Evolutionary conservation across 2,797 vertebrate species (phyloP).

Genomic region (Pteronotus mesoamericanus): DNA sequence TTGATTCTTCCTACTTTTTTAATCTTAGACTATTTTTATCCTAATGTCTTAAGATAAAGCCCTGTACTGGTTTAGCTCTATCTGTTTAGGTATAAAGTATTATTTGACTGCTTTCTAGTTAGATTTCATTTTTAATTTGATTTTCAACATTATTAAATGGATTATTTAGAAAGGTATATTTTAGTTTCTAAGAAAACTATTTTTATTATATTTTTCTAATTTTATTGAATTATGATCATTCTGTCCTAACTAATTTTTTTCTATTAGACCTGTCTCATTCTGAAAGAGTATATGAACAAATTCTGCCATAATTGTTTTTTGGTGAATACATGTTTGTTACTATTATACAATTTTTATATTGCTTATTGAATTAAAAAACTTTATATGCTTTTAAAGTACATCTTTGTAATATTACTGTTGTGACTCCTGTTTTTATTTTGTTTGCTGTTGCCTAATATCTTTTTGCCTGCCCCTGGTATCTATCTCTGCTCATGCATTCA

Average conservation of each 20-base stretch:
- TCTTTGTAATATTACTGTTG: not conserved
- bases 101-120: not conserved
- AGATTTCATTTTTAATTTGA: not conserved
- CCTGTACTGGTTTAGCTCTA: not conserved
- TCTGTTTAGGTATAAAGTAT: not conserved
- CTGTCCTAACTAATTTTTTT: not conserved
- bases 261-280: not conserved
- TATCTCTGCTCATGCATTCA: not conserved
- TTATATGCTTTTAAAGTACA: not conserved
- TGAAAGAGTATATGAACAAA: not conserved
- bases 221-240: not conserved
- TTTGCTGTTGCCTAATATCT: not conserved
- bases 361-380: not conserved
- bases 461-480: rapidly evolving
- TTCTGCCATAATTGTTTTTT: not conserved
- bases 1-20: not conserved
- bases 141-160: not conserved
- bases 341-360: not conserved
- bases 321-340: not conserved
- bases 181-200: not conserved
- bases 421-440: not conserved
- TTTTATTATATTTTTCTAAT: not conserved
- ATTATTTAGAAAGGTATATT: not conserved
- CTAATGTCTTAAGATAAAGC: not conserved
- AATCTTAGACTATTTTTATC: not conserved